Percentiles rank a stretch among this genome's conserved stretches.
These are phyloP conservation scores for Myotis davidii DNA, from an alignment of 2,113 vertebrate species.

Conservation along the genomic window DNA sequence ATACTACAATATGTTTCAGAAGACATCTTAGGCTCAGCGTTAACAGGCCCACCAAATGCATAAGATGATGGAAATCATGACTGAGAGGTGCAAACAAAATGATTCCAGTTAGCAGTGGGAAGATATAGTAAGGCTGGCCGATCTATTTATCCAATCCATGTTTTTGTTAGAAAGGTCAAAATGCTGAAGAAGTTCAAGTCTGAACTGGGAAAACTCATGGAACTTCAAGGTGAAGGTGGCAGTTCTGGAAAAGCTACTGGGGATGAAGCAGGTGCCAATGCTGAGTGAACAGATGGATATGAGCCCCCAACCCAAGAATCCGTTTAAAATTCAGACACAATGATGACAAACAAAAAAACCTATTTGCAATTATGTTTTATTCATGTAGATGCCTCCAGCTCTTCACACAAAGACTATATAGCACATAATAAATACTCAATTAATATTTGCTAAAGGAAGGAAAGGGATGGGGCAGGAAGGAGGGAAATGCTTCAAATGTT, in stretches of 20 bases:
- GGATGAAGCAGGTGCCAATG: background rate
- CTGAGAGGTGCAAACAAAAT: background rate
- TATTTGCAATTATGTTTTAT: background rate
- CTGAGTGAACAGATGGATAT: background rate
- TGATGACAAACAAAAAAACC: background rate
- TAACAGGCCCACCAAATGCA: background rate
- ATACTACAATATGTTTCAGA: background rate
- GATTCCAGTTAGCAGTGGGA: background rate
- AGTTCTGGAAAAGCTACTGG: background rate
- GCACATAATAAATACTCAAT: background rate
- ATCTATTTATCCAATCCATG: background rate
- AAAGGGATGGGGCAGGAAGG: background rate
- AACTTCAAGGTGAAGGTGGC: background rate
- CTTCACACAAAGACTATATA: background rate
- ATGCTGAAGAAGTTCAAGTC: background rate
- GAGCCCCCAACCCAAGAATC: background rate
- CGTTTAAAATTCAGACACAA: background rate
- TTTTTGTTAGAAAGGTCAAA: background rate
- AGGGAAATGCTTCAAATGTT: background rate
- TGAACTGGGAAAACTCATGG: background rate
- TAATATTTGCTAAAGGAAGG: background rate
- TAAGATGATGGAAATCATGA: background rate
- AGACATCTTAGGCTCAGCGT: background rate
- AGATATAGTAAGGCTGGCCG: background rate
- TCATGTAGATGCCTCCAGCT: background rate